Evolutionary conservation across 1,140 invertebrate genomes (phyloP).

Genomic region (Zaprionus camerounensis): DNA sequence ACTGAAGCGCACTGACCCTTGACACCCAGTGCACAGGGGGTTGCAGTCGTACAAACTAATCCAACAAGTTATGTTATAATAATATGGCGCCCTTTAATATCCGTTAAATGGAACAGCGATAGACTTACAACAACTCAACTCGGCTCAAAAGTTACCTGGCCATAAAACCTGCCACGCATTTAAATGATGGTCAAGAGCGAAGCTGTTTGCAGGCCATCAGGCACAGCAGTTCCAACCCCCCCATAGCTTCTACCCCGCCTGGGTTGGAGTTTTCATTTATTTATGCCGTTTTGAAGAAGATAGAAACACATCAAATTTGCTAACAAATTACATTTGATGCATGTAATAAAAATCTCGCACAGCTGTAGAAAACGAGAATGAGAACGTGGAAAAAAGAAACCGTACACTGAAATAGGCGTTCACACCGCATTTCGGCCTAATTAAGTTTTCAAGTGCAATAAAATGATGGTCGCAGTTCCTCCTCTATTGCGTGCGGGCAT

Average conservation of each 20-base stretch:
- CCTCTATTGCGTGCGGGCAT: conserved; percentile 71
- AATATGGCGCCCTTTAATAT: conserved; percentile 18
- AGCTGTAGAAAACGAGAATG: conserved; percentile 51
- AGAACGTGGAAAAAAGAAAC: neutral
- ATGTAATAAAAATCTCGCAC: conserved; percentile 79
- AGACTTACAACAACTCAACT: conserved; percentile 23
- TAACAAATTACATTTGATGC: conserved; percentile 84
- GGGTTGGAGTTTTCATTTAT: conserved; percentile 62
- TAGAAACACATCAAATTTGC: conserved; percentile 83
- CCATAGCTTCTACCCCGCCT: conserved; percentile 20
- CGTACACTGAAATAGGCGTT: conserved; percentile 62
- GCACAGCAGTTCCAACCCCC: conserved; percentile 33
- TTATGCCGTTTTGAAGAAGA: conserved; percentile 77
- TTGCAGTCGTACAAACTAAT: conserved; percentile 25
- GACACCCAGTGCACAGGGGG: conserved; percentile 49
- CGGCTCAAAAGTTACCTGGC: conserved; percentile 63
- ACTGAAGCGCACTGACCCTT: conserved; percentile 57
- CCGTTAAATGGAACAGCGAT: neutral
- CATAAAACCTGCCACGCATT: conserved; percentile 73
- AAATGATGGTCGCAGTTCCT: conserved; percentile 67
- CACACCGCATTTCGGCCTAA: conserved; percentile 81
- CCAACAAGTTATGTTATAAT: conserved; percentile 38
- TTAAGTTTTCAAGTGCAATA: conserved; percentile 84
- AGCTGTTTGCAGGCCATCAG: conserved; percentile 55
- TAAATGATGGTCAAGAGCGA: conserved; percentile 60